Percentiles rank a stretch among this genome's conserved stretches.
Evolutionary conservation across 2,113 vertebrate species (phyloP).

Genomic region (Oriolus oriolus): DNA sequence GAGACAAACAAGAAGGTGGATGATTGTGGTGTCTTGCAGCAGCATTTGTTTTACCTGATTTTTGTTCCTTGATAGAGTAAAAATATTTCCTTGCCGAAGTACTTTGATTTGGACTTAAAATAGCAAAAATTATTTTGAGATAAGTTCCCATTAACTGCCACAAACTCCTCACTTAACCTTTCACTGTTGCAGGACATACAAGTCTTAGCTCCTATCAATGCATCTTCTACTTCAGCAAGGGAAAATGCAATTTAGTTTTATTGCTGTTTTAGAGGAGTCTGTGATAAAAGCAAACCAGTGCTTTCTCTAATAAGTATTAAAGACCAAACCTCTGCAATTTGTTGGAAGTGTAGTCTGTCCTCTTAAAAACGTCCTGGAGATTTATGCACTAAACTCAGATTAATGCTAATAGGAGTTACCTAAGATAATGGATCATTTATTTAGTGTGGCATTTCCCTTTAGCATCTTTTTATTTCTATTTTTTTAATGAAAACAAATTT

Average conservation of each 20-base stretch:
- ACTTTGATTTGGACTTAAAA: slow-evolving; percentile 20
- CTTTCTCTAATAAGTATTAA: neutral
- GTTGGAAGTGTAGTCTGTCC: neutral
- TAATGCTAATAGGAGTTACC: slow-evolving; percentile 16
- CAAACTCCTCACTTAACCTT: neutral
- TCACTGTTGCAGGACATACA: neutral
- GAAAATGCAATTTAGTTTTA: slow-evolving; percentile 25
- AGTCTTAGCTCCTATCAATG: neutral
- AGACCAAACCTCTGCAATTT: neutral
- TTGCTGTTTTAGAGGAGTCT: neutral
- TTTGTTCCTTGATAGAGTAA: neutral
- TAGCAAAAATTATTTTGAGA: neutral
- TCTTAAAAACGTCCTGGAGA: neutral
- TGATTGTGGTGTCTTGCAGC: neutral
- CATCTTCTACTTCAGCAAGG: neutral
- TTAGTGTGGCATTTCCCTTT: neutral
- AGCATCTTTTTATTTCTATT: neutral
- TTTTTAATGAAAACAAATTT: slow-evolving; percentile 9
- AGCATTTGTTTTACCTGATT: neutral
- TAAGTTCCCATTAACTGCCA: neutral
- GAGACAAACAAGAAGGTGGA: neutral
- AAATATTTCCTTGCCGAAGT: neutral
- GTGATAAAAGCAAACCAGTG: neutral
- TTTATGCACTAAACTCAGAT: slow-evolving; percentile 27
- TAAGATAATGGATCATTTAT: neutral